A percentile compares a stretch with the other conserved stretches of the same genome.
phyloP scores from a whole-genome alignment of 2,113 vertebrate species.

The Mustela nigripes region DNA sequence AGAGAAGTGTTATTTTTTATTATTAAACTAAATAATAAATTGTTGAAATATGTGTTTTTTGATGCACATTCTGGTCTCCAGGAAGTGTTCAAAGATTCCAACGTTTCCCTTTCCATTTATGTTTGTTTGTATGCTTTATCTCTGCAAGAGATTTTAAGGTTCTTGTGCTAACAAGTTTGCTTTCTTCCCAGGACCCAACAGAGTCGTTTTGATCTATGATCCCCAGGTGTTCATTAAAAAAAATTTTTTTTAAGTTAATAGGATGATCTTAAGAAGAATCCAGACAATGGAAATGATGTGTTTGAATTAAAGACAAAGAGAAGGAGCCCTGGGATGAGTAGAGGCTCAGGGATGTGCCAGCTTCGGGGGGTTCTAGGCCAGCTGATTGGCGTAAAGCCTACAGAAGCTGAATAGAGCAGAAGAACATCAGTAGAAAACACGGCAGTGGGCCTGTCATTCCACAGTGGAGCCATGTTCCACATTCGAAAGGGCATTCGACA shows the following conservation, averaged over 20 bases:
- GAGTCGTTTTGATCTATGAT: not conserved
- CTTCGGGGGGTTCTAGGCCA: not conserved
- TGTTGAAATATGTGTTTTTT: not conserved
- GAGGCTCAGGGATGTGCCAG: not conserved
- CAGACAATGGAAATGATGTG: slow-evolving; percentile 40
- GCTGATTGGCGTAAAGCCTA: not conserved
- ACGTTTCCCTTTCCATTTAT: not conserved
- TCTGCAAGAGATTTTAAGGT: not conserved
- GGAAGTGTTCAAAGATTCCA: not conserved
- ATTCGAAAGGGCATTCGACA: not conserved
- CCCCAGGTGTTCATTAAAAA: slow-evolving; percentile 12
- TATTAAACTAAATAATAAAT: not conserved
- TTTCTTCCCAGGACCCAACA: not conserved
- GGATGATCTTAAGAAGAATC: not conserved
- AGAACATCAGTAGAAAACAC: not conserved
- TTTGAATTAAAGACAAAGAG: not conserved
- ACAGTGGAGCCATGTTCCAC: not conserved
- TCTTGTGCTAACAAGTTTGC: not conserved
- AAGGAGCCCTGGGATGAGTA: not conserved
- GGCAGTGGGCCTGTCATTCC: accelerated
- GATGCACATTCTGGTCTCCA: not conserved
- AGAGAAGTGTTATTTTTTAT: slow-evolving; percentile 1
- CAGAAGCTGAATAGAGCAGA: not conserved
- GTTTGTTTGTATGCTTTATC: not conserved
- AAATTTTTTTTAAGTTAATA: not conserved